These are phyloP conservation scores for Anolis carolinensis DNA, from an alignment of 2,113 vertebrate genomes.

Conservation along the genomic window DNA sequence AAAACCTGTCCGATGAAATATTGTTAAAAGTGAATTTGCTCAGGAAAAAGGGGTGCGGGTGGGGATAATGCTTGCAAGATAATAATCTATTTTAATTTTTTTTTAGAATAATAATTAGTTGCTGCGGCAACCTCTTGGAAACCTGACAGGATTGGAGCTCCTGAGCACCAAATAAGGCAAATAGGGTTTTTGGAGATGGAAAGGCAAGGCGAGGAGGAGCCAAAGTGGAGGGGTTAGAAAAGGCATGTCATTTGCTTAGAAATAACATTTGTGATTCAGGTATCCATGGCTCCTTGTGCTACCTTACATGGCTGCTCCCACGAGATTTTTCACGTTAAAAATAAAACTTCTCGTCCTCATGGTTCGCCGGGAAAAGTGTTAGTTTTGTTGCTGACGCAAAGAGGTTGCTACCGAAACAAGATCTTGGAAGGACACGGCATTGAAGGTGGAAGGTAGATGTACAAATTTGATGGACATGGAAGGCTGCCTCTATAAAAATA, in stretches of 20 bases:
- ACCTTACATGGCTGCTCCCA: no score
- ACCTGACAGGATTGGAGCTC: slow-evolving; percentile 42
- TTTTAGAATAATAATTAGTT: slow-evolving; percentile 53
- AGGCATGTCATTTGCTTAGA: neutral
- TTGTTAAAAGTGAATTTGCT: no score
- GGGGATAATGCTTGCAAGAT: slow-evolving; percentile 43
- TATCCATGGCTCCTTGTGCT: no score
- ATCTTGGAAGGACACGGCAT: neutral
- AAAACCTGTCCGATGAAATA: no score
- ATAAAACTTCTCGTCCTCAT: no score
- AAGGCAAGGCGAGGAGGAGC: neutral
- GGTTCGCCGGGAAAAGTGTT: no score
- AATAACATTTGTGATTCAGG: no score
- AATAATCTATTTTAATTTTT: slow-evolving; percentile 59
- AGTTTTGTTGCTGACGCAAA: no score
- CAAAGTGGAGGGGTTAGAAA: neutral
- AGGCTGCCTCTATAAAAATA: neutral
- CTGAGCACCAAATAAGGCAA: slow-evolving; percentile 73
- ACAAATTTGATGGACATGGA: no score
- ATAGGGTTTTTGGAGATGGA: neutral
- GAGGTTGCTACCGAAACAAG: neutral
- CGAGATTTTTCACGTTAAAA: no score
- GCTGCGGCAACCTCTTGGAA: slow-evolving; percentile 69
- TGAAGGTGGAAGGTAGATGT: no score
- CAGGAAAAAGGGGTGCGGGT: slow-evolving; percentile 1